A percentile compares a stretch with the other conserved stretches of the same genome.
Conservation (phyloP, 2,797 vertebrate genomes). For the Selene dorsalis region DNA sequence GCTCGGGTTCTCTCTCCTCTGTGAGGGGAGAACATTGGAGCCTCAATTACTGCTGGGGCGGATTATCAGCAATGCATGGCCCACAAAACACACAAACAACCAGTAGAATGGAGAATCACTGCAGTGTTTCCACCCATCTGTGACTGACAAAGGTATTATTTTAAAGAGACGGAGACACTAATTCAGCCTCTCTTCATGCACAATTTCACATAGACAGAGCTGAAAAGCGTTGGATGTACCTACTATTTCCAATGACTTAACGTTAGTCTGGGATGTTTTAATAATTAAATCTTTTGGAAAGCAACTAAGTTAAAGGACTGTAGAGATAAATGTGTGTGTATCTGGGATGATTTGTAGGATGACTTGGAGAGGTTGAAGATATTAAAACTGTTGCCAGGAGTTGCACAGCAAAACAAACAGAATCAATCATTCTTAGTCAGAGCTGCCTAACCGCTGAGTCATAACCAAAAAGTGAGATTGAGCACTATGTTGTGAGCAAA, state of each 20-base stretch:
- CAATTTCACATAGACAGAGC: slow-evolving; percentile 12
- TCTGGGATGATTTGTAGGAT: slow-evolving; percentile 17
- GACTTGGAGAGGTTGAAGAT: not conserved
- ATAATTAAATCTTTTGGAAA: slow-evolving; percentile 3
- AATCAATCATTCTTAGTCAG: not conserved
- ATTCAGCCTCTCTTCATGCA: slow-evolving; percentile 7
- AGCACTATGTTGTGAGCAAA: too few species aligned
- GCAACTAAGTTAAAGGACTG: not conserved
- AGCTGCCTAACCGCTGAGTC: slow-evolving; percentile 10
- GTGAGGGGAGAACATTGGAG: slow-evolving; percentile 64
- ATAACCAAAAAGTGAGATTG: not conserved
- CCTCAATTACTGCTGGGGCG: slow-evolving; percentile 68
- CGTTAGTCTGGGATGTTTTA: slow-evolving; percentile 5
- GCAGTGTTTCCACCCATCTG: slow-evolving; percentile 43
- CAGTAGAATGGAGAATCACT: not conserved
- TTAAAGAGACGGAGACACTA: slow-evolving; percentile 10
- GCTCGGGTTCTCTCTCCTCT: slow-evolving; percentile 72
- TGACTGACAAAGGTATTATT: slow-evolving; percentile 17
- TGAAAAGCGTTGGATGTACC: not conserved
- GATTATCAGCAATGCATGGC: slow-evolving; percentile 31
- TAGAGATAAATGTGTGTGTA: slow-evolving; percentile 4
- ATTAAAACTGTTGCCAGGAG: slow-evolving; percentile 1
- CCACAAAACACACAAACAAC: slow-evolving; percentile 35
- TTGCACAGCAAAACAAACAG: not conserved
- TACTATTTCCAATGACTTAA: slow-evolving; percentile 9